Base-by-base conservation (phyloP, 2,113 vertebrate species). In the Leptobrachium ailaonicum region DNA sequence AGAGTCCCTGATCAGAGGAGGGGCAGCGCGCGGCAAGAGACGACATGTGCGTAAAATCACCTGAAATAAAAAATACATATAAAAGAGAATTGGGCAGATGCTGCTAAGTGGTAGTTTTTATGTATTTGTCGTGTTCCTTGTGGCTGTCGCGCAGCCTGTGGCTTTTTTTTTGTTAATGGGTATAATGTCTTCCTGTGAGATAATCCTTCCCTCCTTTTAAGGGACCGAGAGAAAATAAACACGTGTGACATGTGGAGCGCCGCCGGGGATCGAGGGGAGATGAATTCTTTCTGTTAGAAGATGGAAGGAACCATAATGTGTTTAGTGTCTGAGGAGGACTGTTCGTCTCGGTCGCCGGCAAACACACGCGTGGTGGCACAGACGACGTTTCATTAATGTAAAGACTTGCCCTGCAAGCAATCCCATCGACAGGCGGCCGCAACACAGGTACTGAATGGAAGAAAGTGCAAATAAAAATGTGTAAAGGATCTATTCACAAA, bases 211-310 rank as follows among this genome's bases (percentile, higher is more conserved):
- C 47, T 62, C 50, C 44, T 80, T 32, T 68, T 68, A 41, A 68
- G 71, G n/a, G 44, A 80, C 41, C 32, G 14, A 50, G 63, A 41
- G 63, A 41, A 75, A 74, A 81, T 69, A 75, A 75, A 75, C 79
- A 75, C 3, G 2, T 41, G 62, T 41, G 66, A 73, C 45, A 54
- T 50, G 41, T 60, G 43, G 58, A 80, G 63, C 62, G 41, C 2
- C 68, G 60, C 7, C 12, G 63, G 67, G 45, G 32, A 12, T 13
- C 8, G 63, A 40, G 71, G 12, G n/a, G 40, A 42, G 6, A 68
- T 2, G 20, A 7, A 42, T 8, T 8, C 53, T 47, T 72, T 79
- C 73, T 80, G 71, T 74, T 43, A 66, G 56, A 41, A 68, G 32
- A 41, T 4, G 40, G 12, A 47, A 12, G 47, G 50, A n/a, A 41